These are phyloP conservation scores for Calypte anna DNA, from an alignment of 2,113 vertebrate genomes.

Conservation along the genomic window DNA sequence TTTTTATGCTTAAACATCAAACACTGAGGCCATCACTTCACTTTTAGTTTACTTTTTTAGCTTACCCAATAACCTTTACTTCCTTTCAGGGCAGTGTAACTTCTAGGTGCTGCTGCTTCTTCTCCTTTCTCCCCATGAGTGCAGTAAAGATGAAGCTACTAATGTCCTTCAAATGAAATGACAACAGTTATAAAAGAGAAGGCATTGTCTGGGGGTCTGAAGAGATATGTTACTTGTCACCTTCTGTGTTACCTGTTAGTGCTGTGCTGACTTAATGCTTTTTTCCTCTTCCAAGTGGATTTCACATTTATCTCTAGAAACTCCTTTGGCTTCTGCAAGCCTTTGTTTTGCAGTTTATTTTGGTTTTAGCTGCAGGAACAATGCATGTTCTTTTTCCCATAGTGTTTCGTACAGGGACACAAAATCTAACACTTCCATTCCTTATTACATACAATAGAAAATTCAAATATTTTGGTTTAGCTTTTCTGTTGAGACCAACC, in stretches of 20 bases:
- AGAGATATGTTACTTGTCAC: neutral
- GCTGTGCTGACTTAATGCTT: neutral
- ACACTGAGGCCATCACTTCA: conserved; percentile 39
- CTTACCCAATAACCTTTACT: conserved; percentile 22
- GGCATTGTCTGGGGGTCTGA: conserved; percentile 12
- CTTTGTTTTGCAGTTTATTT: neutral
- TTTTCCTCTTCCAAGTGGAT: neutral
- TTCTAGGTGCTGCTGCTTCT: conserved; percentile 15
- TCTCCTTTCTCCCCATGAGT: conserved; percentile 34
- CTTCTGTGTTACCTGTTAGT: neutral
- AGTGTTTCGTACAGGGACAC: neutral
- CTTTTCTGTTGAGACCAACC: neutral
- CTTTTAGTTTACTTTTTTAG: conserved; percentile 34
- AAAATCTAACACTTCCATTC: conserved; percentile 10
- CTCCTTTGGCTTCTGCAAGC: neutral
- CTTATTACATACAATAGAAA: neutral
- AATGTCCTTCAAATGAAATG: conserved; percentile 43
- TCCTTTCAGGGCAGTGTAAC: neutral
- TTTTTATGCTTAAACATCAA: conserved; percentile 51
- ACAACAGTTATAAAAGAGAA: neutral
- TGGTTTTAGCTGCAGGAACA: neutral
- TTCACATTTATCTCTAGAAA: neutral
- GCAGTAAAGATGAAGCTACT: neutral
- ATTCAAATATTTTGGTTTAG: neutral
- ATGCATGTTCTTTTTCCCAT: neutral